Evolutionary conservation across 2,888 invertebrate species (phyloP), one percentile per base, ranked within the genome.

Genomic region (Odontothrips loti): DNA sequence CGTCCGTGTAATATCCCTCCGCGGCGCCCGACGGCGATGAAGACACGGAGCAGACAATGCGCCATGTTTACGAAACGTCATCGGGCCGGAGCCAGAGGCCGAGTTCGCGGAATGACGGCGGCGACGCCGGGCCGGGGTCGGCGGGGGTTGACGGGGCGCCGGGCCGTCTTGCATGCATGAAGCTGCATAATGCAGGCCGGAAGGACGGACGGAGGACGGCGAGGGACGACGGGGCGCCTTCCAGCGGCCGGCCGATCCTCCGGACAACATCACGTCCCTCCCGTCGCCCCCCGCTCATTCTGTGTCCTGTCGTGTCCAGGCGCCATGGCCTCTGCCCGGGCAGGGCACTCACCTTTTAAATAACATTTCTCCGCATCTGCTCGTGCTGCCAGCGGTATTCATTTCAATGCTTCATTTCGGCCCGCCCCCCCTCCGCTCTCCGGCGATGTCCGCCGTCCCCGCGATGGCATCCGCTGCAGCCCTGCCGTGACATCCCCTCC

Each of bases 161-260:
- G 23, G n/a, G 68, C 27, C 68, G 34, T 43, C 34, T 43, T 6
- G 34, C 34, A 75, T 75, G 68, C 68, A 75, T 75, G 68, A 27
- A 75, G 68, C 27, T 27, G 68, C 68, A 75, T 75, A 75, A 75
- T 75, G 68, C 68, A 75, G 23, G 9, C 58, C 20, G 20, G 58
- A 58, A 75, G 23, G 9, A 17, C 6, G 20, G 58, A 58, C 58
- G 58, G 58, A 11, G 51, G 51, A 51, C 15, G 51, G n/a, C n/a
- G n/a, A n/a, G n/a, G n/a, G n/a, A n/a, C n/a, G n/a, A n/a, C n/a
- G n/a, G n/a, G n/a, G n/a, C n/a, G n/a, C n/a, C n/a, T n/a, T n/a
- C n/a, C n/a, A n/a, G n/a, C n/a, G n/a, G n/a, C n/a, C n/a, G 51
- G 63, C 4, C 68, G 23, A 68, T 68, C 68, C 23, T 68, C 23